Percentiles rank a stretch among this genome's conserved stretches.
These are phyloP conservation scores for Autographa pulchrina DNA, from an alignment of 2,888 invertebrate species.

Conservation along the genomic window DNA sequence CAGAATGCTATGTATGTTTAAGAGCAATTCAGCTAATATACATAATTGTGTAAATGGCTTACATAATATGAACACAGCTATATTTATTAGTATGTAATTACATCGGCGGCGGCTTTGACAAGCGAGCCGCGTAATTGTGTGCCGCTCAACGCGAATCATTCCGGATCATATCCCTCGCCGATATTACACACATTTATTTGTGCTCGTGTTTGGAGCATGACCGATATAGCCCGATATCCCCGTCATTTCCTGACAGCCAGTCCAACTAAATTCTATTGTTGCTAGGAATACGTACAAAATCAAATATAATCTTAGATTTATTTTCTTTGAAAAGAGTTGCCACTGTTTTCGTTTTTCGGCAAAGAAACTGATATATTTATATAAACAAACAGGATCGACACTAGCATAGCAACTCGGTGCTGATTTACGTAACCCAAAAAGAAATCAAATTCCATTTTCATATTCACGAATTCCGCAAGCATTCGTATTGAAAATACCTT, in stretches of 20 bases:
- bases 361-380: not conserved
- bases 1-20: not conserved
- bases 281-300: not conserved
- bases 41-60: not conserved
- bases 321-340: not conserved
- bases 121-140: conserved; percentile 56
- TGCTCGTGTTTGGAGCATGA: conserved; percentile 29
- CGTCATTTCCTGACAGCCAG: conserved; percentile 33
- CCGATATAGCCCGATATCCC: conserved; percentile 14
- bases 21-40: not conserved
- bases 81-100: conserved; percentile 50
- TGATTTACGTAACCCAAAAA: conserved; percentile 32
- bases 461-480: conserved; percentile 44
- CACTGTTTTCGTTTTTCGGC: not conserved
- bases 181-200: conserved; percentile 33
- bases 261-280: conserved; percentile 21
- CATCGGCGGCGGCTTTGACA: conserved; percentile 52
- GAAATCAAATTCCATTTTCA: conserved; percentile 49
- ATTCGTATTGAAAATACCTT: conserved; percentile 53
- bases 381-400: not conserved
- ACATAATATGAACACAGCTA: conserved; percentile 27
- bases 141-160: conserved; percentile 50
- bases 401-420: conserved; percentile 12
- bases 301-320: not conserved
- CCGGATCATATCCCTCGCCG: conserved; percentile 45